Evolutionary conservation across 2,888 invertebrate genomes (phyloP), one percentile per base, ranked within the genome.

Genomic region (Leptinotarsa rubiginosa): DNA sequence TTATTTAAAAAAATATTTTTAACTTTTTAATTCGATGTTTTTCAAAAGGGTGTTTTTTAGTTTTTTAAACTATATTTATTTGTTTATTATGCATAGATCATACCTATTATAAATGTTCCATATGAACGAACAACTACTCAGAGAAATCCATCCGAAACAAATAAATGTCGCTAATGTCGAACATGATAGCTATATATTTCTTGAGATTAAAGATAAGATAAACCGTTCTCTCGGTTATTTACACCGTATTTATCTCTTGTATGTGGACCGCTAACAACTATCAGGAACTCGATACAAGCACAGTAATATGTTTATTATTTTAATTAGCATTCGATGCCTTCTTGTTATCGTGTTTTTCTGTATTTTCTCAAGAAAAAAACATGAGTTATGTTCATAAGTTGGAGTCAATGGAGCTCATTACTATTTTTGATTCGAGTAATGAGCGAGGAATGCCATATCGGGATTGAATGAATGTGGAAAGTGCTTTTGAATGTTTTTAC

Each of bases 221-320:
- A 41, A 62, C 41, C 7, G 31, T 31, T 41, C 69, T 50, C 12
- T 41, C n/a, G 54, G 31, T 50, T 47, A 54, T 69, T 31, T 50
- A 66, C 49, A 72, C 5, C 59, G 47, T 54, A 47, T 47, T 50
- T 31, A 49, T 20, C 62, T 31, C 47, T 72, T 68, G 62, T 70
- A 66, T 62, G 47, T 47, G 31, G 25, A 41, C 52, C 67, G 62
- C 20, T 67, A 67, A 67, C 56, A 70, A 65, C 71, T 16, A 56
- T 47, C 47, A 54, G 50, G 50, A 31, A 31, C 62, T 56, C 71
- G 59, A 54, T 69, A 54, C 72, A 47, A 75, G 25, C 69, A 65
- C 71, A 68, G 65, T 72, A 75, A 75, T 75, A 72, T 65, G 75
- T 72, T 72, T 75, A 75, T 75, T 75, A 75, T 75, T 75, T 69